Evolutionary conservation across 2,888 invertebrate genomes (phyloP), one percentile per base, ranked within the genome.

Genomic region (Gasteruption jaculator): DNA sequence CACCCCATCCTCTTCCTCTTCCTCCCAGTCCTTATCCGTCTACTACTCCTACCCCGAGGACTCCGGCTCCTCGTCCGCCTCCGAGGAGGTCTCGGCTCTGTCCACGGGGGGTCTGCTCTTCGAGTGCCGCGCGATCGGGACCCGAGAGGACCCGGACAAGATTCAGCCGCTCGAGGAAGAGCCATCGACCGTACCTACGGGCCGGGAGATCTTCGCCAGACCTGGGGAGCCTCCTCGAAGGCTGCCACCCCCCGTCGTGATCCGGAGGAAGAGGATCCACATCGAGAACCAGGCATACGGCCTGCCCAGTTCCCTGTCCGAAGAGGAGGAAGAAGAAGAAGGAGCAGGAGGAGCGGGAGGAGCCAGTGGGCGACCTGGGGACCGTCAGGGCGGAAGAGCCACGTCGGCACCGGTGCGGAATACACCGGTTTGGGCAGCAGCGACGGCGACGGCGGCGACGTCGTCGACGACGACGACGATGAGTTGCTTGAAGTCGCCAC

Each of bases 401-500:
- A 32, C 5, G 18, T 35, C 12, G 48, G 45, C 7, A 21, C 43
- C 1, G 41, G 42, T 25, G 38, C 38, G 2, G 35, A 40, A 16
- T 25, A 38, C 11, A 10, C 38, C 5, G 49, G 49, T 4, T 36
- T 52, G 2, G 25, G 38, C 2, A 44, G 46, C n/a, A 14, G 47
- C 0, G 15, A 43, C 42, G 8, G 22, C 42, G 7, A 26, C 38
- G 6, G 41, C 50, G 19, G 43, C 48, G 8, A 43, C 46, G 0
- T 39, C 57, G 12, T 50, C 59, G n/a, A 37, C 49, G 3, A 54
- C 62, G 12, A 54, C 56, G 26, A 61, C 65, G 12, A 66, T 68
- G 69, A 65, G 66, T 21, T 68, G 65, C 52, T 61, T 69, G 36
- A 70, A 68, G 56, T 68, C 68, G 46, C 64, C 69, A 46, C 52